Evolutionary conservation across 2,113 vertebrate species (phyloP), one percentile per base, ranked within the genome.

Genomic region (Eleginops maclovinus): DNA sequence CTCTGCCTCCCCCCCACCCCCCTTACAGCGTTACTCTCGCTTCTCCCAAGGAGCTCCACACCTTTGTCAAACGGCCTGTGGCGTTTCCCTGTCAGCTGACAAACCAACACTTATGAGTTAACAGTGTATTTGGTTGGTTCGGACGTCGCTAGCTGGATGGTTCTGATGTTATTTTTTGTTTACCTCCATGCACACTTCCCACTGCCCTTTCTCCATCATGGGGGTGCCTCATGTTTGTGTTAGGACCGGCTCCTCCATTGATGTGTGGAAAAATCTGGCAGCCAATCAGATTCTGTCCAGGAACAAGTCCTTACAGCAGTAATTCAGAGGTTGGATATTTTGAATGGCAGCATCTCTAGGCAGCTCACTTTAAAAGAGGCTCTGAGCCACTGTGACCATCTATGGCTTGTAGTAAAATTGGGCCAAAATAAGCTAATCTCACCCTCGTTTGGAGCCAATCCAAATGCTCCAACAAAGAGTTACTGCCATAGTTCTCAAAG

Each of bases 161-260:
- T 22, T 28, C 26, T 24, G 24, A 12, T 53, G 10, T 62, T 63
- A 8, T 50, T 50, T 9, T 36, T 40, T 14, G 19, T 60, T 56
- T 28, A 24, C 21, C 22, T 87, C 56, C 77, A 56, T 77, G 77
- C 59, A 70, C 72, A 70, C 72, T 78, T 71, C 71, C 71, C 56
- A 58, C 36, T 56, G 55, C 64, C 68, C 46, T 47, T 75, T 64
- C 74, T 85, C 83, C 82, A 58, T 86, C 81, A 63, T 28, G 56
- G 62, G 72, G 85, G 75, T 87, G 84, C 83, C 85, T 79, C 21
- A 31, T 79, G 76, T 87, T 65, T 70, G 53, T 77, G 62, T 61
- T 47, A 12, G 4, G 63, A 66, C 71, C 12, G 19, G 81, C 71
- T 85, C 79, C 68, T 84, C 71, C 79, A 68, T 50, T 43, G 43